Base-by-base conservation (phyloP, 2,888 invertebrate genomes). In the Glaucopsyche alexis region DNA sequence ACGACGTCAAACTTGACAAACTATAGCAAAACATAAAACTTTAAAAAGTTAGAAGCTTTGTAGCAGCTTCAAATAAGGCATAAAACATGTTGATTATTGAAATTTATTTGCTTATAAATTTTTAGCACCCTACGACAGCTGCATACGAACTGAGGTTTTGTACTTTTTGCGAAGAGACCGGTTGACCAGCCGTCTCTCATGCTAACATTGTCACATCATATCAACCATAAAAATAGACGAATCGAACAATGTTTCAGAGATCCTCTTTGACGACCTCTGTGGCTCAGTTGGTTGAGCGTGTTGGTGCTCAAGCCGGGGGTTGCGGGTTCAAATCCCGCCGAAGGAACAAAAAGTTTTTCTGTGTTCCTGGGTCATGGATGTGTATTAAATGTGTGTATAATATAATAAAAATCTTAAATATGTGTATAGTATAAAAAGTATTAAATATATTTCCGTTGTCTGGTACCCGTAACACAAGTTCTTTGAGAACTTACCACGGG, bases 41-140 rank as follows among this genome's bases (percentile, higher is more conserved):
- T 2, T n/a, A n/a, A 50, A 55, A 19, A 29, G 29, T 19, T 19
- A 7, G 19, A 8, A 55, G 4, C n/a, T 9, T 14, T 52, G 9
- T 16, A 55, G 2, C 9, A 60, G 60, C 29, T 60, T 60, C 60
- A 60, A 6, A 60, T 60, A 60, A 38, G 60, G 29, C 60, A 38
- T 29, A n/a, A 67, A 19, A 6, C 45, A 67, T 16, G 42, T 45
- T 47, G 69, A 69, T 69, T 69, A 47, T 69, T 49, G 49, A 69
- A 47, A 29, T 69, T 69, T 47, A 47, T 69, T 69, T 45, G 29
- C 47, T 19, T 29, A 45, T 67, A 67, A 67, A 67, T 67, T 67
- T 45, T 69, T 60, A 60, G 29, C 47, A 69, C 47, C 45, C 49
- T 47, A 13, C 47, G 69, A 69, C 69, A 69, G 69, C 69, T 69